phyloP scores from a whole-genome alignment of 1,140 invertebrate species.

The Nymphalis io region DNA sequence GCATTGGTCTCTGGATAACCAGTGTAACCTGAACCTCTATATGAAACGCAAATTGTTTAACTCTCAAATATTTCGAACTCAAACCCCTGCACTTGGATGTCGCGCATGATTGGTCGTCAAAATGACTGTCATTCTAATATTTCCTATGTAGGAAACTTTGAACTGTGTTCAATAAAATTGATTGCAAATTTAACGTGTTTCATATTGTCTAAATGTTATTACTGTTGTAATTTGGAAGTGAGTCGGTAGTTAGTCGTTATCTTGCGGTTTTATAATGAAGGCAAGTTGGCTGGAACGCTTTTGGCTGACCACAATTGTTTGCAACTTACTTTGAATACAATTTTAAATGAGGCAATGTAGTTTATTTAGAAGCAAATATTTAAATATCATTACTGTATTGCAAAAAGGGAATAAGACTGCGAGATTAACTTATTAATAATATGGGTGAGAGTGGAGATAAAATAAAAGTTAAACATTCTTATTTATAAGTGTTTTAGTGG shows the following conservation, averaged over 20 bases:
- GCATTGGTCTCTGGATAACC: constrained; percentile 31
- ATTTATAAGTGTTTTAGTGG: no score
- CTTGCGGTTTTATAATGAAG: constrained; percentile 32
- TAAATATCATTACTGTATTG: no score
- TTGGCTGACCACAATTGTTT: constrained; percentile 25
- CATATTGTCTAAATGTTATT: neutral
- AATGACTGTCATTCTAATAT: constrained; percentile 8
- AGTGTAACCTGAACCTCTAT: constrained; percentile 25
- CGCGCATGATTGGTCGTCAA: constrained; percentile 1
- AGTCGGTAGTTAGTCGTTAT: constrained; percentile 24
- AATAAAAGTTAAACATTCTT: no score
- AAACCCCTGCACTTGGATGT: neutral
- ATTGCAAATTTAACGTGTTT: neutral
- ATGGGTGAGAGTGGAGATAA: no score
- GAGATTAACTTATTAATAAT: no score
- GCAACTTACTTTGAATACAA: constrained; percentile 26
- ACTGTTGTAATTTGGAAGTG: constrained; percentile 14
- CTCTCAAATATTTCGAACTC: neutral
- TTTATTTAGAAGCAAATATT: neutral
- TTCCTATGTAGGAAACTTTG: neutral
- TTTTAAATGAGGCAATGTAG: constrained; percentile 10
- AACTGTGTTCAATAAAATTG: neutral
- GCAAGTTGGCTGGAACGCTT: constrained; percentile 18
- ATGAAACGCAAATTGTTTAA: neutral
- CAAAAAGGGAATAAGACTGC: no score